Base-by-base conservation (phyloP, 2,797 vertebrate genomes). In the Eidolon dupreanum region DNA sequence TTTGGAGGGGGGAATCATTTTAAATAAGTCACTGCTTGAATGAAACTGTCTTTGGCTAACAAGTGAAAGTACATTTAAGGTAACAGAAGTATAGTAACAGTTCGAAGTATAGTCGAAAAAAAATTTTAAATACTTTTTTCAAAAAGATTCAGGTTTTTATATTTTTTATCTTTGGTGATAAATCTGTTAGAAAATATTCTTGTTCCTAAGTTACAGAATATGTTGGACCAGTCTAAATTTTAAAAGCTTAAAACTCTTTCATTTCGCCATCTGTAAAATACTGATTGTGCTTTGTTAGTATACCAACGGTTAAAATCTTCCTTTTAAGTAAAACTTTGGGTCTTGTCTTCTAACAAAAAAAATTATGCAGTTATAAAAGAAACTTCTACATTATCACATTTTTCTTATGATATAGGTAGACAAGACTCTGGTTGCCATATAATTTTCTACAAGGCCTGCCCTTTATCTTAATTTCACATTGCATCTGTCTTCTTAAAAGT, bases 61-160 rank as follows among this genome's bases (percentile, higher is more conserved):
- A 90, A 46, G 46, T 85, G 81, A 22, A 92, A 70, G 8, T 93
- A 74, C 6, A 43, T 10, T 53, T 65, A 63, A 38, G n/a, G 17
- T 28, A n/a, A 81, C 7, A 46, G 8, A 46, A 74, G 41, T 57
- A 66, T 3, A 46, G 17, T 33, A n/a, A 81, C 10, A 46, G 8
- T 55, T 51, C 53, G 71, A 92, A 90, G 33, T 78, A 86, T 13
- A 92, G 22, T 9, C 82, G 36, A 61, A 81, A 90, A 46, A 46
- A 46, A 46, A 46, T 1, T 46, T 46, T 46, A 13, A 46, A 46
- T 46, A 46, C 12, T 46, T 46, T 15, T 71, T 94, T 87, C 49
- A 92, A 77, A 96, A 95, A 87, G 16, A 88, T 75, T 95, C 79
- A 78, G 7, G 26, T 26, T 81, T 12, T 82, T 49, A 31, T 61